Base-by-base conservation (phyloP, 1,140 invertebrate genomes). In the Sitophilus oryzae region DNA sequence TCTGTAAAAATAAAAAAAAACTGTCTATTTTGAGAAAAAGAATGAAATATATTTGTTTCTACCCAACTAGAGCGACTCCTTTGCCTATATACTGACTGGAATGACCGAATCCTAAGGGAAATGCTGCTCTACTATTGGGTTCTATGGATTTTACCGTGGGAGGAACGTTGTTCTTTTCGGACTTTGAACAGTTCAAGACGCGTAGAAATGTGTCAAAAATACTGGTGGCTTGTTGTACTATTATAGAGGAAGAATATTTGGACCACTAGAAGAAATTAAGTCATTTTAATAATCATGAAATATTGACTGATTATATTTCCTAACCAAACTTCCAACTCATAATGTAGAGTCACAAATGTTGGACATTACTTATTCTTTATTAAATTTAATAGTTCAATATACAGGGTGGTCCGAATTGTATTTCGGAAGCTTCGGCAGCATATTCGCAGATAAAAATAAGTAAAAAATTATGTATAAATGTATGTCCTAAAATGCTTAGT, bases 81-180 rank as follows among this genome's bases (percentile, higher is more conserved):
- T 77, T 73, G 22, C 75, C 76, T 0, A 92, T 82, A 73, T 98
- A 98, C 57, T 84, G 79, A 0, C 85, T 82, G 19, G 93, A 82
- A 73, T 98, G 93, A 0, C 90, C 86, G 66, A 98, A 90, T 18
- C 85, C 87, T 5, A 99, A 76, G 0, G 96, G 96, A 75, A 98
- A 99, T 4, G 83, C 82, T 20, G 91, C 95, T 15, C 93, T 75
- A 1, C 86, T 86, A 10, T 67, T 69, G 66, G 76, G 75, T 56
- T 70, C 74, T 1, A 93, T 78, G 14, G 72, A 72, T n/a, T 72
- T 60, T 1, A 96, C 75, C 11, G 83, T 83, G 0, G 95, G 94
- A 1, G 89, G 92, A 54, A 91, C 74, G 67, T 91, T 88, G 37
- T 81, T 73, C 8, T 76, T 63, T 19, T 69, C 63, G 59, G 73